Base-by-base conservation (phyloP, 1,140 invertebrate genomes). In the Drosophila sp. region DNA sequence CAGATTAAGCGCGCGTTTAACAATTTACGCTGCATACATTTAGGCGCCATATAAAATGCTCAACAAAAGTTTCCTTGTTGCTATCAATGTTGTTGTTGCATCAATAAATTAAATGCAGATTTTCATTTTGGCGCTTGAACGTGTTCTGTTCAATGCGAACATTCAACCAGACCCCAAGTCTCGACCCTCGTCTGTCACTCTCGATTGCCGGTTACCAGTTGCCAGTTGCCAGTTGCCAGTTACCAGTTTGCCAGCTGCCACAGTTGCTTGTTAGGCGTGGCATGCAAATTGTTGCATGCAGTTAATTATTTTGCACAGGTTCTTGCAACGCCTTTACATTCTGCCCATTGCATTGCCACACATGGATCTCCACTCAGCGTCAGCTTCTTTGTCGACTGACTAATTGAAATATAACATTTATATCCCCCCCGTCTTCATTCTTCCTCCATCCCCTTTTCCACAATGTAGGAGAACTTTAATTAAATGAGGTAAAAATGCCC, bases 81-180 rank as follows among this genome's bases (percentile, higher is more conserved):
- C 64, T 72, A 63, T 66, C 53, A 58, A 40, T 72, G 45, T 27
- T 64, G 63, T 64, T 71, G 81, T 72, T 82, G 83, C 76, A 89
- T 83, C 82, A 87, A 87, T 87, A 87, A 87, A 87, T 87, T 89
- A 87, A 87, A 89, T 87, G 83, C 82, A 87, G 82, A 87, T 89
- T 87, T 87, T 76, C 82, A 73, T 87, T 89, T 82, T 76, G 75
- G 64, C 51, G 69, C 80, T 41, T 45, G 48, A 70, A 70, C 61
- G 38, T 41, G 76, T 76, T 78, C 82, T 41, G 76, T 76, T 78
- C 82, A 82, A 87, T 79, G 69, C 72, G 66, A 67, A 34, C 43
- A 41, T 18, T 40, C 18, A 27, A 13, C 4, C n/a, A 34, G n/a
- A 18, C n/a, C 16, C 16, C 6, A 9, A 7, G 25, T 2, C 46